Evolutionary conservation across 2,888 invertebrate species (phyloP).

Genomic region (Meteorus cinctellus): DNA sequence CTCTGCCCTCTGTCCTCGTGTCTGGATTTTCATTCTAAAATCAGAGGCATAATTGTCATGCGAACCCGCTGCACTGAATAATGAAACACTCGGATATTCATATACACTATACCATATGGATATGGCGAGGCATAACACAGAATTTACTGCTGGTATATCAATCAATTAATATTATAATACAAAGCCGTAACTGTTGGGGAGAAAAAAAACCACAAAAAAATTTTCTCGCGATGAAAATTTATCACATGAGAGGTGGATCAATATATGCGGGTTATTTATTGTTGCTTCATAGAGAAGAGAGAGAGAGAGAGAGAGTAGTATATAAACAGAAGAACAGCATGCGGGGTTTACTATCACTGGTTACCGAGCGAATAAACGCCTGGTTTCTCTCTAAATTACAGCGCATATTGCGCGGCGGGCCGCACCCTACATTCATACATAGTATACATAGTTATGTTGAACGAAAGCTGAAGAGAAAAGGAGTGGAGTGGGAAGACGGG

Average conservation of each 20-base stretch:
- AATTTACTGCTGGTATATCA: slow-evolving; percentile 35
- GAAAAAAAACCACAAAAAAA: slow-evolving; percentile 7
- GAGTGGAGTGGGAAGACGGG: not conserved
- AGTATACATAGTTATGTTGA: slow-evolving; percentile 17
- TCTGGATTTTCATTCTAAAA: slow-evolving; percentile 57
- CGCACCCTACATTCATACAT: slow-evolving; percentile 20
- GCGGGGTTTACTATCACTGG: slow-evolving; percentile 17
- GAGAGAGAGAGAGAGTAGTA: not conserved
- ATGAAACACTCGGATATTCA: slow-evolving; percentile 63
- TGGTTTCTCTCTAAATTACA: slow-evolving; percentile 47
- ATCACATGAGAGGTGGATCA: slow-evolving; percentile 15
- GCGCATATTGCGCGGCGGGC: slow-evolving; percentile 44
- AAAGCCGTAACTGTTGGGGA: not conserved
- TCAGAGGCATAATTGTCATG: slow-evolving; percentile 57
- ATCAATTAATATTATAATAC: slow-evolving; percentile 3
- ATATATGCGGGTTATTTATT: slow-evolving; percentile 17
- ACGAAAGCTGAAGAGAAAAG: not conserved
- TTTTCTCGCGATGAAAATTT: slow-evolving; percentile 16
- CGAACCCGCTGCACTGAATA: slow-evolving; percentile 61
- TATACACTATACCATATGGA: slow-evolving; percentile 54
- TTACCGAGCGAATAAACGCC: slow-evolving; percentile 51
- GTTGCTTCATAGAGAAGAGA: slow-evolving; percentile 45
- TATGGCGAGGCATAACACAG: slow-evolving; percentile 39
- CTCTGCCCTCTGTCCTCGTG: not conserved
- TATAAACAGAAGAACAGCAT: slow-evolving; percentile 5